Base-by-base conservation (phyloP, 2,888 invertebrate species). In the Apodemia mormo region DNA sequence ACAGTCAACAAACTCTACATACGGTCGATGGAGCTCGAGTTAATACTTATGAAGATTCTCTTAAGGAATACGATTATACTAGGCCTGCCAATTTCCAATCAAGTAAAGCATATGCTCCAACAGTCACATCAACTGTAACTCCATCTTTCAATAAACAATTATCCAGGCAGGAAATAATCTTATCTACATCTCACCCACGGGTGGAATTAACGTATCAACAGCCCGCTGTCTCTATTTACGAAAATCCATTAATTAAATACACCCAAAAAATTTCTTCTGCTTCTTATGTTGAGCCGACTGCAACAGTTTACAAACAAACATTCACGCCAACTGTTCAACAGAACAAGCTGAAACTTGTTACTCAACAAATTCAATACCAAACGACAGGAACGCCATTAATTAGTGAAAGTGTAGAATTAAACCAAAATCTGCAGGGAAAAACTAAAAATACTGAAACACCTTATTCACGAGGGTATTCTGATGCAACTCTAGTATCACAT, bases 401-500 rank as follows among this genome's bases (percentile, higher is more conserved):
- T 65, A 70, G 61, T 33, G 33, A 61, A 61, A 33, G 61, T 14
- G 37, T 61, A 61, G 61, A 61, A 61, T 61, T 61, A 61, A 33
- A 61, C 12, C 33, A 61, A 61, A 61, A 61, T 68, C 90, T 91
- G 75, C 92, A 92, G 6, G 92, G 90, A 83, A 89, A 90, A 66
- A 90, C 90, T 78, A 83, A 87, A 72, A 84, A 86, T 65, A 71
- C 82, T 56, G 88, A 88, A 75, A 79, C 81, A 43, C 79, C 80
- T 5, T 84, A 80, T 66, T 73, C 79, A 54, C 81, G 80, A 14
- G 85, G 80, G 22, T 91, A 92, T 74, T 92, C 91, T 40, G 92
- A 90, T 70, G 90, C 91, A 22, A 89, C 82, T 74, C 77, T 84
- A 29, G 91, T 93, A 37, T 93, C 93, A 37, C 90, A 90, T 73